Conservation (phyloP, 2,113 vertebrate genomes). For the Ancistrus triradiatus region DNA sequence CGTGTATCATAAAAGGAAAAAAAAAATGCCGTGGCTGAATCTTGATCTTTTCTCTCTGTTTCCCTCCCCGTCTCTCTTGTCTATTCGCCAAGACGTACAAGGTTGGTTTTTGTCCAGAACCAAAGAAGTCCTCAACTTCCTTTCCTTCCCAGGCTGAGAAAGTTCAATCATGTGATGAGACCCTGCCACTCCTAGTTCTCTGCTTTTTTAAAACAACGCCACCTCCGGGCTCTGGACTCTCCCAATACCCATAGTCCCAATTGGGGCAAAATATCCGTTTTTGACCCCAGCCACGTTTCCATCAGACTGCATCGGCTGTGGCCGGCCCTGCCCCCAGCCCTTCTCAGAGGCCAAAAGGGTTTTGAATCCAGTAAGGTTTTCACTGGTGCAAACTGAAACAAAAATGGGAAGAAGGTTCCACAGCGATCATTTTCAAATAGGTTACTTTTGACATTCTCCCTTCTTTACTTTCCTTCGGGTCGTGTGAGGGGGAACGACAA, state of each 20-base stretch:
- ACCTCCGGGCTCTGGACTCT: conserved; percentile 38
- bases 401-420: conserved; percentile 10
- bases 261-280: conserved; percentile 15
- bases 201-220: conserved; percentile 20
- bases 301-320: conserved; percentile 23
- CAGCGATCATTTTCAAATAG: too few species aligned
- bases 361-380: conserved; percentile 4
- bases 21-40: too few species aligned
- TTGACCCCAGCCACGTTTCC: conserved; percentile 11
- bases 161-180: conserved; percentile 95
- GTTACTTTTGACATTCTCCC: too few species aligned
- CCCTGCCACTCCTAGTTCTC: background rate
- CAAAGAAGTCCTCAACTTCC: conserved; percentile 99
- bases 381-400: too few species aligned
- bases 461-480: too few species aligned
- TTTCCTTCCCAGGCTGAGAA: conserved; percentile 99
- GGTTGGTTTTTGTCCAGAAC: conserved; percentile 97
- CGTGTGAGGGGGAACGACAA: too few species aligned
- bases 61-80: conserved; percentile 88
- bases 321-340: conserved; percentile 20
- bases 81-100: conserved; percentile 99
- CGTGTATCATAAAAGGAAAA: too few species aligned
- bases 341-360: conserved; percentile 16
- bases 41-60: background rate
- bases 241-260: conserved; percentile 29